These are phyloP conservation scores for Anarrhichthys ocellatus DNA, from an alignment of 2,113 vertebrate species.

Conservation along the genomic window DNA sequence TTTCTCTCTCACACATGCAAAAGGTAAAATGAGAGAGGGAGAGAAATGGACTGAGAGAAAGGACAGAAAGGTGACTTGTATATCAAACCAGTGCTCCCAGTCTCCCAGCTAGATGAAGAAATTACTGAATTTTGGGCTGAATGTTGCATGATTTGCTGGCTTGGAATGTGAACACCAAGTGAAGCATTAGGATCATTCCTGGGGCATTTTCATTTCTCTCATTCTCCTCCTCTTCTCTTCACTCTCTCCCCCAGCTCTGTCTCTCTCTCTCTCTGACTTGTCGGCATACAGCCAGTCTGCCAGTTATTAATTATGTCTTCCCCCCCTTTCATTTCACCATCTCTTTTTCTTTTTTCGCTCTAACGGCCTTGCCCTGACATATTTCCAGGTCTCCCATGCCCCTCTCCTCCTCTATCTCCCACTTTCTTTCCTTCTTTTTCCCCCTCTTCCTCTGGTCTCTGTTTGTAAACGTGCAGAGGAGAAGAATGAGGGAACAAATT, in stretches of 20 bases:
- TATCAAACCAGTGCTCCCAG: constrained; percentile 40
- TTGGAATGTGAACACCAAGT: constrained; percentile 79
- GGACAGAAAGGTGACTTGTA: neutral
- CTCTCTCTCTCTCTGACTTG: constrained; percentile 37
- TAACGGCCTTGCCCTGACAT: constrained; percentile 42
- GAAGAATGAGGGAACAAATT: constrained; percentile 82
- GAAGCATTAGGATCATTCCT: constrained; percentile 75
- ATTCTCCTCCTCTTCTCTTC: constrained; percentile 18
- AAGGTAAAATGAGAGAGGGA: constrained; percentile 3
- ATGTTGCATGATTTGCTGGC: constrained; percentile 70
- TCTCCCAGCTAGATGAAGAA: constrained; percentile 50
- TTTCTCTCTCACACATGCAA: constrained; percentile 49
- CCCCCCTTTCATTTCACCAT: constrained; percentile 47
- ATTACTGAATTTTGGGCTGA: constrained; percentile 55
- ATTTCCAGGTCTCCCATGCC: constrained; percentile 54
- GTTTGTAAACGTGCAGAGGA: constrained; percentile 77
- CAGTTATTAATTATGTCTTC: constrained; percentile 58
- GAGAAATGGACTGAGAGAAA: constrained; percentile 7
- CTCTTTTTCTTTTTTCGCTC: constrained; percentile 39
- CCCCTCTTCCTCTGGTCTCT: constrained; percentile 53
- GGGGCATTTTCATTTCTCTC: constrained; percentile 64
- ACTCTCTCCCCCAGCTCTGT: constrained; percentile 25
- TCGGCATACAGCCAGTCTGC: constrained; percentile 51
- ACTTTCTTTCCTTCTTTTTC: constrained; percentile 35
- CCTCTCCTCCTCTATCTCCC: constrained; percentile 24